Evolutionary conservation across 2,888 invertebrate species (phyloP).

Genomic region (Cantharis nigra): DNA sequence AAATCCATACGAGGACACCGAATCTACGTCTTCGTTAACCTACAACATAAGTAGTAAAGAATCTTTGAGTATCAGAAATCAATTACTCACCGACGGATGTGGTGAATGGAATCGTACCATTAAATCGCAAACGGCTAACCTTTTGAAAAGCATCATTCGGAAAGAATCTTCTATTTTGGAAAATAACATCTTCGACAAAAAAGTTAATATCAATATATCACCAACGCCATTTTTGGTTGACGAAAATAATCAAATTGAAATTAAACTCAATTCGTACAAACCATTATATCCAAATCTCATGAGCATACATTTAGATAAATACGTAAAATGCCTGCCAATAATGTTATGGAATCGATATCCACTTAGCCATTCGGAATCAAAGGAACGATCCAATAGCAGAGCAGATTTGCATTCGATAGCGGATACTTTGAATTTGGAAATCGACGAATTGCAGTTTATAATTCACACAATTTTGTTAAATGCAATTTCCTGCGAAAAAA

Average conservation of each 20-base stretch:
- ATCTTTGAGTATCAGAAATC: not conserved
- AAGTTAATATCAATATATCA: slow-evolving; percentile 3
- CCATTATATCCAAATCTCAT: not conserved
- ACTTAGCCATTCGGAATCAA: not conserved
- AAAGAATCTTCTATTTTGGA: not conserved
- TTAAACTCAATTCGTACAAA: slow-evolving; percentile 8
- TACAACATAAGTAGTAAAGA: not conserved
- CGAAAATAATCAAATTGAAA: slow-evolving; percentile 7
- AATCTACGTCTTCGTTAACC: not conserved
- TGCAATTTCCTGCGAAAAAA: slow-evolving; percentile 2
- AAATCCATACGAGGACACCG: not conserved
- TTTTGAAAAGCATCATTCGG: slow-evolving; percentile 1
- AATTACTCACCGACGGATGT: not conserved
- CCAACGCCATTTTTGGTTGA: slow-evolving; percentile 12
- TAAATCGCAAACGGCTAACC: slow-evolving; percentile 1
- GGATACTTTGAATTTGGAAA: not conserved
- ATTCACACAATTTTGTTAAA: slow-evolving; percentile 15
- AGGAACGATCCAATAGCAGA: not conserved
- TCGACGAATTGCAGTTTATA: slow-evolving; percentile 10
- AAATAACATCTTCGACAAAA: not conserved
- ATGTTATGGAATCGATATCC: slow-evolving; percentile 11
- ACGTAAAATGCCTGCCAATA: not conserved
- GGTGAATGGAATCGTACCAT: slow-evolving; percentile 1
- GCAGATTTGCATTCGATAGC: slow-evolving; percentile 1
- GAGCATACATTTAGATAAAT: not conserved